Evolutionary conservation across 1,140 invertebrate genomes (phyloP).

Genomic region (Diplogasteroides magnus): DNA sequence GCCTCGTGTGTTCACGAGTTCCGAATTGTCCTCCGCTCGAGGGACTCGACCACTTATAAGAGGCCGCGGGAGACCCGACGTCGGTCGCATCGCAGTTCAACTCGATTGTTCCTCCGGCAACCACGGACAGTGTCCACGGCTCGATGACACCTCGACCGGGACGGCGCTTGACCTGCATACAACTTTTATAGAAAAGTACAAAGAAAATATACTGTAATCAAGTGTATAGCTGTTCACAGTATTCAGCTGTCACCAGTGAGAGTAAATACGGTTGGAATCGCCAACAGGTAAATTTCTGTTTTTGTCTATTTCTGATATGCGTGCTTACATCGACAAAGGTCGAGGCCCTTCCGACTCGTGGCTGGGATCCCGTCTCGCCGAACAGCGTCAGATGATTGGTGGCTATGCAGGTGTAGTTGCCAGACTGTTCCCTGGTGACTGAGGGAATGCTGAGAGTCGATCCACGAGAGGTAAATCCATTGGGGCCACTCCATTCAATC

Average conservation of each 20-base stretch:
- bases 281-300: too few species aligned
- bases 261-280: too few species aligned
- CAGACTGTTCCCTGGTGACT: slow-evolving; percentile 19
- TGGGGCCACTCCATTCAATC: slow-evolving; percentile 23
- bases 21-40: slow-evolving; percentile 24
- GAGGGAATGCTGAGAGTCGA: slow-evolving; percentile 4
- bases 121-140: slow-evolving; percentile 9
- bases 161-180: not conserved
- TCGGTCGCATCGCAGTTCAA: slow-evolving; percentile 16
- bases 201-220: too few species aligned
- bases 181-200: not conserved
- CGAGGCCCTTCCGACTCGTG: slow-evolving; percentile 14
- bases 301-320: too few species aligned
- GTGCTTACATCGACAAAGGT: slow-evolving; percentile 25
- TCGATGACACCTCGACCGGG: slow-evolving; percentile 17
- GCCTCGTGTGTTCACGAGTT: slow-evolving; percentile 12
- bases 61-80: slow-evolving; percentile 15
- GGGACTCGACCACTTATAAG: slow-evolving; percentile 24
- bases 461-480: slow-evolving; percentile 20
- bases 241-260: too few species aligned
- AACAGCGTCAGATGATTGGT: slow-evolving; percentile 26
- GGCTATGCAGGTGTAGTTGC: slow-evolving; percentile 28
- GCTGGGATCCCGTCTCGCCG: slow-evolving; percentile 21
- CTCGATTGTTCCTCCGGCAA: slow-evolving; percentile 24
- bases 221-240: too few species aligned